Evolutionary conservation across 2,797 vertebrate genomes (phyloP).

Genomic region (Coregonus suidteri): DNA sequence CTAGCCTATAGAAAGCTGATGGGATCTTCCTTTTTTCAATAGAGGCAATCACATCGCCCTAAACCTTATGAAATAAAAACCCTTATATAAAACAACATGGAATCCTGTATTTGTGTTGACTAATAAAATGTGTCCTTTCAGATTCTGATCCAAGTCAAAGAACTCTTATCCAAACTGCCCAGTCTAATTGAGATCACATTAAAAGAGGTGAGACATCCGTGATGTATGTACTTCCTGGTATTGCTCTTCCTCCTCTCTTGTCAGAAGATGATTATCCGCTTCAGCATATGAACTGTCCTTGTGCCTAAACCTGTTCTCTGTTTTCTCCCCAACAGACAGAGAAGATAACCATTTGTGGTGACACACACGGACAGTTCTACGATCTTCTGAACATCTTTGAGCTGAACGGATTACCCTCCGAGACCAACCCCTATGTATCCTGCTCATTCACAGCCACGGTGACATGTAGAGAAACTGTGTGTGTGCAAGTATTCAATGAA

Average conservation of each 20-base stretch:
- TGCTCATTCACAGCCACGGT: conserved; percentile 49
- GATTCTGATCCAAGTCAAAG: conserved; percentile 94
- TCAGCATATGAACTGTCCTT: not conserved
- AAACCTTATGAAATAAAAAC: not conserved
- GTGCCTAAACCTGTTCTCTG: not conserved
- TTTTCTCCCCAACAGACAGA: conserved; percentile 77
- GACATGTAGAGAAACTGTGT: not conserved
- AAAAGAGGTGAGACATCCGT: conserved; percentile 80
- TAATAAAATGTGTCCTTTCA: conserved; percentile 47
- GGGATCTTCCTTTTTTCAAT: too few species aligned
- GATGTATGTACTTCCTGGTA: not conserved
- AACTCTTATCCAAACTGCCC: conserved; percentile 88
- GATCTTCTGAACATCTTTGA: conserved; percentile 95
- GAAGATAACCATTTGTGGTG: conserved; percentile 91
- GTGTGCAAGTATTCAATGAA: not conserved
- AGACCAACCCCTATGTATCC: conserved; percentile 94
- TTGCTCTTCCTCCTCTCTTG: not conserved
- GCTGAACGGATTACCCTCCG: conserved; percentile 89
- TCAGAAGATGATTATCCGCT: not conserved
- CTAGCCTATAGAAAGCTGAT: too few species aligned
- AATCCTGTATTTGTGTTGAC: not conserved
- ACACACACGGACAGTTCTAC: conserved; percentile 93
- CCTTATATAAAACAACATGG: not conserved
- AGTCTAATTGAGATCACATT: conserved; percentile 89
- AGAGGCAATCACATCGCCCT: too few species aligned